Percentiles rank a stretch among this genome's conserved stretches.
Evolutionary conservation across 2,888 invertebrate genomes (phyloP).

Genomic region (Scelioninae gen. 1): DNA sequence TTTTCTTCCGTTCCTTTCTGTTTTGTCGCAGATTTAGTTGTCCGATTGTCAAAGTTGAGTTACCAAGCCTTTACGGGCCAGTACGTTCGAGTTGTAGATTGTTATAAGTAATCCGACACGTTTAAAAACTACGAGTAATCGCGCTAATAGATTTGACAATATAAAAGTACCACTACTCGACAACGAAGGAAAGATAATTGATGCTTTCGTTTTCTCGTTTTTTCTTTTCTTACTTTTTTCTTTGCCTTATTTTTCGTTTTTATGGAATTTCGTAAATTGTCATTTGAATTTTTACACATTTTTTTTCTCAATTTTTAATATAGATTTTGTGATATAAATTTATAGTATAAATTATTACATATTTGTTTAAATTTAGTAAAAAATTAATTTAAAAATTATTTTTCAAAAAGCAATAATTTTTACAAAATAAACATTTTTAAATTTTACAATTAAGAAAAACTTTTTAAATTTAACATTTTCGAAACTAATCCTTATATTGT

Average conservation of each 20-base stretch:
- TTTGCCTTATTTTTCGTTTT: conserved; percentile 30
- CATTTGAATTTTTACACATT: conserved; percentile 1
- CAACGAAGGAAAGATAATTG: conserved; percentile 61
- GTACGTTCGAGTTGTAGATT: not conserved
- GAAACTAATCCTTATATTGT: no score
- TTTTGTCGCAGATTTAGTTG: conserved; percentile 19
- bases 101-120: conserved; percentile 10
- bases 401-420: no score
- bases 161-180: conserved; percentile 42
- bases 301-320: no score
- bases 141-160: conserved; percentile 12
- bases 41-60: conserved; percentile 22
- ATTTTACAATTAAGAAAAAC: no score
- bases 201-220: conserved; percentile 41
- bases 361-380: no score
- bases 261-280: conserved; percentile 20
- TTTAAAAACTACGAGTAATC: conserved; percentile 10
- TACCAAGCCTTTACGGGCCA: conserved; percentile 7
- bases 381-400: no score
- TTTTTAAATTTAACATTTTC: no score
- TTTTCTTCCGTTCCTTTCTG: conserved; percentile 4
- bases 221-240: conserved; percentile 22
- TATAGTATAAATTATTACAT: no score
- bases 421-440: no score
- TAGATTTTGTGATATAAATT: no score